A percentile compares a stretch with the other conserved stretches of the same genome.
phyloP scores from a whole-genome alignment of 2,888 invertebrate species.

The Drosophila bunnanda region DNA sequence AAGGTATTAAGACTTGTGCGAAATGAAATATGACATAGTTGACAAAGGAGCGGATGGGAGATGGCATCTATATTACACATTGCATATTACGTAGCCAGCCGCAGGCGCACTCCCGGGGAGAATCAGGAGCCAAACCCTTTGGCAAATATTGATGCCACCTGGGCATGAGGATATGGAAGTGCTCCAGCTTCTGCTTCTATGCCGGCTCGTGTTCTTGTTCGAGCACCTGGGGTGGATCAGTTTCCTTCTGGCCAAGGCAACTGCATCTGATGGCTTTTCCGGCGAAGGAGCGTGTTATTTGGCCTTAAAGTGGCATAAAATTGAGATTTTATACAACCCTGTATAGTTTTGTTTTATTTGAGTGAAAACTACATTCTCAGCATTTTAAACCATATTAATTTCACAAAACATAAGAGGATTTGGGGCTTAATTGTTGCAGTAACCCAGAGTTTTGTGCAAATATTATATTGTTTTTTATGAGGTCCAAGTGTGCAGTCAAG shows the following conservation, averaged over 20 bases:
- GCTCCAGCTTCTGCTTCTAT: background rate
- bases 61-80: constrained; percentile 49
- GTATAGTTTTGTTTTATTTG: constrained; percentile 51
- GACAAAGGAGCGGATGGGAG: constrained; percentile 65
- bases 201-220: background rate
- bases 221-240: constrained; percentile 16
- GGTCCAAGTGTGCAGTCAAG: constrained; percentile 4
- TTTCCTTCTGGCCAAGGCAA: constrained; percentile 3
- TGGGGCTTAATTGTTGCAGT: constrained; percentile 4
- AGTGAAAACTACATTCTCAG: constrained; percentile 5
- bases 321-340: constrained; percentile 8
- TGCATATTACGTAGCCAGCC: constrained; percentile 31
- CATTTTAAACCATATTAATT: constrained; percentile 17
- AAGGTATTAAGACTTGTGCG: constrained; percentile 73
- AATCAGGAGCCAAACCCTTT: constrained; percentile 46
- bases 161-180: background rate
- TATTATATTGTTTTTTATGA: background rate
- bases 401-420: constrained; percentile 45
- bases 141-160: constrained; percentile 53
- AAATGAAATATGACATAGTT: constrained; percentile 77
- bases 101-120: constrained; percentile 10
- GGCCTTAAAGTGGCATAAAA: constrained; percentile 10
- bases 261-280: constrained; percentile 31
- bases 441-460: background rate
- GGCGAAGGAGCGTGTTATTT: constrained; percentile 15